Percentiles rank a stretch among this genome's conserved stretches.
Conservation (phyloP, 2,888 invertebrate species). For the Tethea ocularis region DNA sequence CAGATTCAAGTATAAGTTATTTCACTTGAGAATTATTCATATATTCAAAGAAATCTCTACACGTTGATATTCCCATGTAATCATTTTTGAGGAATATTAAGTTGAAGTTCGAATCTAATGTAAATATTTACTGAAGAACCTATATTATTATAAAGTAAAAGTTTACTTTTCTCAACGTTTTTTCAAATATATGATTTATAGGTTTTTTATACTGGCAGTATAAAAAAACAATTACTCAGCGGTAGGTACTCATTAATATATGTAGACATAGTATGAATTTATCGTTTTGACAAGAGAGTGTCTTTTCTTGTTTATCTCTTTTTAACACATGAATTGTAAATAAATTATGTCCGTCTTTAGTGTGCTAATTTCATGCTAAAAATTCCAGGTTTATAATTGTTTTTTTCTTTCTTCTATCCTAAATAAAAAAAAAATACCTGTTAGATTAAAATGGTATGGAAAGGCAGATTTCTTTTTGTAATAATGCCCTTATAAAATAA, state of each 20-base stretch:
- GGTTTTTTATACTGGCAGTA: background rate
- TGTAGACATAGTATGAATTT: no score
- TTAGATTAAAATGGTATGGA: no score
- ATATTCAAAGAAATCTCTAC: slow-evolving; percentile 9
- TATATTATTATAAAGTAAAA: background rate
- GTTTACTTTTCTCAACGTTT: background rate
- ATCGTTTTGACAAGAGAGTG: no score
- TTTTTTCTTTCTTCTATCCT: no score
- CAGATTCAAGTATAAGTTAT: slow-evolving; percentile 15
- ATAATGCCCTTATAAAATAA: no score
- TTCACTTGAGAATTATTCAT: slow-evolving; percentile 16
- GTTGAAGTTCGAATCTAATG: background rate
- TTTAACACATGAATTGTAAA: no score
- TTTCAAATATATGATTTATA: background rate
- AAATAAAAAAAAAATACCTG: no score
- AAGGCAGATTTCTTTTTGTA: no score
- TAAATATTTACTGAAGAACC: background rate
- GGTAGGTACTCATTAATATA: background rate
- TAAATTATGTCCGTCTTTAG: no score
- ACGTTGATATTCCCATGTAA: background rate
- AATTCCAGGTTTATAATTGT: no score
- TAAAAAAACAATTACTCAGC: background rate
- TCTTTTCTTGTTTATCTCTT: no score
- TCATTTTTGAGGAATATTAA: background rate
- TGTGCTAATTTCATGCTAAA: no score